Percentiles rank a stretch among this genome's conserved stretches.
phyloP scores from a whole-genome alignment of 2,113 vertebrate species.

The Tylochromis polylepis region DNA sequence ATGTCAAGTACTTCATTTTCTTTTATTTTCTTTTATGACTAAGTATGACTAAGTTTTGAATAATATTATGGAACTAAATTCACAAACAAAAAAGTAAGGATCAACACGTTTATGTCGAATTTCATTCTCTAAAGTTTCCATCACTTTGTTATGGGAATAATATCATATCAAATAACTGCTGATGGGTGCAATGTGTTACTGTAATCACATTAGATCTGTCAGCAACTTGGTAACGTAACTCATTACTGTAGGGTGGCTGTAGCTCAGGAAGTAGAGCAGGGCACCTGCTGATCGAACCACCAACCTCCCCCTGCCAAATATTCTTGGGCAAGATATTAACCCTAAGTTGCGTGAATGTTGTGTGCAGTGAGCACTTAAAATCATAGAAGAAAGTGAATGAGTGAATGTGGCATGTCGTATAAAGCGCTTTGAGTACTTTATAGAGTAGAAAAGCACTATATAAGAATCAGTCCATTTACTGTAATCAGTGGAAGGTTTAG shows the following conservation, averaged over 20 bases:
- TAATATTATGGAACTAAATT: neutral
- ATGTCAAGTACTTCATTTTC: neutral
- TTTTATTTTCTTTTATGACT: too few species aligned
- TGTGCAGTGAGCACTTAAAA: too few species aligned
- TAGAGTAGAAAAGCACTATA: too few species aligned
- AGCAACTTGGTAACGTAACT: neutral
- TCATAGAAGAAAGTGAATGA: too few species aligned
- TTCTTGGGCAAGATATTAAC: too few species aligned
- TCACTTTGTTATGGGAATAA: neutral
- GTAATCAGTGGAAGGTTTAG: neutral
- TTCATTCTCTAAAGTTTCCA: neutral
- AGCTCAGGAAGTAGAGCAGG: too few species aligned
- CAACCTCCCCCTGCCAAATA: too few species aligned
- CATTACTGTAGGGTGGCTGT: neutral
- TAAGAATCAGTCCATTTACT: too few species aligned
- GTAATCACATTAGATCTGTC: neutral
- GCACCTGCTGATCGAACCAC: too few species aligned
- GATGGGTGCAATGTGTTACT: neutral
- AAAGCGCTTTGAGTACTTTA: too few species aligned
- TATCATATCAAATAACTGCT: neutral
- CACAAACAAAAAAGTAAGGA: neutral
- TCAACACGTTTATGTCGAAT: neutral
- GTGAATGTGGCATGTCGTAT: too few species aligned
- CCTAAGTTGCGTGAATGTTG: too few species aligned
- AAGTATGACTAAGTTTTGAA: neutral